Evolutionary conservation across 1,140 invertebrate genomes (phyloP).

Genomic region (Megathymus violae): DNA sequence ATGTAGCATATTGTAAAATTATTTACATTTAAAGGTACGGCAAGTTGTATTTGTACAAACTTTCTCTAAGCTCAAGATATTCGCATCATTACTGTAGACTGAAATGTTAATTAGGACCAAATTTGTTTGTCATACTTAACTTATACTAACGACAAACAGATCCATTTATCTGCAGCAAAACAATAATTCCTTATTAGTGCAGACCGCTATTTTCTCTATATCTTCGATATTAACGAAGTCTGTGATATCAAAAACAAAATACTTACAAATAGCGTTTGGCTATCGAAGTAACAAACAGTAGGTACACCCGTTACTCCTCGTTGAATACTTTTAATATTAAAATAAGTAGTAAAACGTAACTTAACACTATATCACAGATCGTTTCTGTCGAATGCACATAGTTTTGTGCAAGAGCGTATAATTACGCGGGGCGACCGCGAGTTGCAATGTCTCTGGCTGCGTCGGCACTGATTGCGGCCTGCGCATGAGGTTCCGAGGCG

Average conservation of each 20-base stretch:
- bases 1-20: too few relatives aligned
- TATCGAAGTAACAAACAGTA: background rate
- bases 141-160: too few relatives aligned
- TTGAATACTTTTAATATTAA: conserved; percentile 44
- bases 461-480: conserved; percentile 37
- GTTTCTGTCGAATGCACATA: conserved; percentile 69
- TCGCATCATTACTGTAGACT: background rate
- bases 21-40: background rate
- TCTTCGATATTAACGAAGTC: conserved; percentile 11
- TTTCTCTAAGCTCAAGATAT: background rate
- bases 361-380: conserved; percentile 80
- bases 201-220: conserved; percentile 1
- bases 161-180: background rate
- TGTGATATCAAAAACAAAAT: conserved; percentile 2
- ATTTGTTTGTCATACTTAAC: too few relatives aligned
- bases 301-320: conserved; percentile 43
- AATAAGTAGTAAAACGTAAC: conserved; percentile 49
- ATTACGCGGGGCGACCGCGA: conserved; percentile 50
- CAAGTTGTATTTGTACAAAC: background rate
- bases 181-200: conserved; percentile 3
- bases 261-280: conserved; percentile 4
- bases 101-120: too few relatives aligned
- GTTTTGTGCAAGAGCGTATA: conserved; percentile 44
- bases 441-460: conserved; percentile 47
- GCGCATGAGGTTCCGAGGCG: conserved; percentile 41